A percentile compares a stretch with the other conserved stretches of the same genome.
phyloP scores from a whole-genome alignment of 2,888 invertebrate genomes.

The Cheiracanthium punctorium region DNA sequence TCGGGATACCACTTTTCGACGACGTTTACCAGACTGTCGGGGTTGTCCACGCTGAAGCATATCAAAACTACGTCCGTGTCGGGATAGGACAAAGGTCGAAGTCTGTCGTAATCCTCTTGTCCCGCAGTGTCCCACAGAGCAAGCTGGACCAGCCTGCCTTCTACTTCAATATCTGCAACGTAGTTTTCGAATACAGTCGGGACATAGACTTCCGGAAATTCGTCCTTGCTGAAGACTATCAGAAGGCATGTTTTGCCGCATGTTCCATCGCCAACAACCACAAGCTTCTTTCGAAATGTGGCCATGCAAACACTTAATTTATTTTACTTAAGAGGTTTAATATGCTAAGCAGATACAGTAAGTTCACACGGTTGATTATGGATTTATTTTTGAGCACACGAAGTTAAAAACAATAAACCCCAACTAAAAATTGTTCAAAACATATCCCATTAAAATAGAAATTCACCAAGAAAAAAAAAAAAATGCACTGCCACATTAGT shows the following conservation, averaged over 20 bases:
- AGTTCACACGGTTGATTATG: too few relatives aligned
- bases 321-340: too few relatives aligned
- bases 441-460: too few relatives aligned
- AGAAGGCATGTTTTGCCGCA: constrained; percentile 82
- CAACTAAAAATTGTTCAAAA: too few relatives aligned
- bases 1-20: constrained; percentile 80
- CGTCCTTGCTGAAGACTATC: constrained; percentile 80
- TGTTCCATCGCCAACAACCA: constrained; percentile 81
- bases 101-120: constrained; percentile 78
- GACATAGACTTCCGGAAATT: constrained; percentile 97
- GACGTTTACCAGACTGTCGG: constrained; percentile 79
- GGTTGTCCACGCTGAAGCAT: constrained; percentile 80
- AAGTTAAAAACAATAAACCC: too few relatives aligned
- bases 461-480: too few relatives aligned
- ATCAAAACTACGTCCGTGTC: constrained; percentile 80
- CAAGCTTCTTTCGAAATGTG: constrained; percentile 79
- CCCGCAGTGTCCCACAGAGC: constrained; percentile 75
- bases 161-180: constrained; percentile 99
- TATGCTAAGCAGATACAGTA: too few relatives aligned
- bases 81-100: constrained; percentile 78
- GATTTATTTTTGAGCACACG: too few relatives aligned
- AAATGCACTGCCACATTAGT: too few relatives aligned
- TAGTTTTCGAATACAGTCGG: constrained; percentile 99
- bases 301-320: too few relatives aligned
- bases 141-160: constrained; percentile 86